A percentile compares a stretch with the other conserved stretches of the same genome.
phyloP scores from a whole-genome alignment of 2,888 invertebrate species.

The Galerucella calmariensis region DNA sequence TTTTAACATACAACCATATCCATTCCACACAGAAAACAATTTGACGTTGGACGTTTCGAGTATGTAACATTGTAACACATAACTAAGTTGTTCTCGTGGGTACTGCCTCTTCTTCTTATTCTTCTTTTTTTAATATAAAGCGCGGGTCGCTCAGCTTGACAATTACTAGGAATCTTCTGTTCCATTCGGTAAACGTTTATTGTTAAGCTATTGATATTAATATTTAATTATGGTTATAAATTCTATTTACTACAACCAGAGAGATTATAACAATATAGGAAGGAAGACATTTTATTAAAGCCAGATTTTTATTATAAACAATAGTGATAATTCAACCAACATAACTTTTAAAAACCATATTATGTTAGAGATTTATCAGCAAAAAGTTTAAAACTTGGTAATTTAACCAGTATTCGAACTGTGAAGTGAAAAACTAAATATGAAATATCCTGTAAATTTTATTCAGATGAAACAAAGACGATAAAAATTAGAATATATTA shows the following conservation, averaged over 20 bases:
- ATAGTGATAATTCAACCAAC: too few relatives aligned
- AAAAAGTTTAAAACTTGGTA: too few relatives aligned
- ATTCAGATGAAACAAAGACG: too few relatives aligned
- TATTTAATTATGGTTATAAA: not conserved
- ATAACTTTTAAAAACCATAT: too few relatives aligned
- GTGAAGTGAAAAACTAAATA: too few relatives aligned
- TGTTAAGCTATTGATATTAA: not conserved
- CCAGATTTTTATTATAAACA: too few relatives aligned
- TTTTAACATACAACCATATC: slow-evolving; percentile 47
- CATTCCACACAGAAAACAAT: slow-evolving; percentile 44
- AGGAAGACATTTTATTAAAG: too few relatives aligned
- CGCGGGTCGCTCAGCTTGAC: slow-evolving; percentile 28
- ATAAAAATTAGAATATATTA: too few relatives aligned
- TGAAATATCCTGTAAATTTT: too few relatives aligned
- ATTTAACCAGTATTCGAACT: too few relatives aligned
- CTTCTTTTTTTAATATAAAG: slow-evolving; percentile 28
- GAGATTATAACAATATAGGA: too few relatives aligned
- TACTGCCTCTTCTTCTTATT: slow-evolving; percentile 28
- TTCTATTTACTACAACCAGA: not conserved
- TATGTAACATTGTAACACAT: slow-evolving; percentile 47
- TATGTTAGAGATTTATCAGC: too few relatives aligned
- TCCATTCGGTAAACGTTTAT: not conserved
- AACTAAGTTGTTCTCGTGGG: slow-evolving; percentile 43
- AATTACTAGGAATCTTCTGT: slow-evolving; percentile 28
- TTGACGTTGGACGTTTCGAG: slow-evolving; percentile 42